Evolutionary conservation across 2,797 vertebrate species (phyloP), one percentile per base, ranked within the genome.

Genomic region (Enteromius unitaeniatus): DNA sequence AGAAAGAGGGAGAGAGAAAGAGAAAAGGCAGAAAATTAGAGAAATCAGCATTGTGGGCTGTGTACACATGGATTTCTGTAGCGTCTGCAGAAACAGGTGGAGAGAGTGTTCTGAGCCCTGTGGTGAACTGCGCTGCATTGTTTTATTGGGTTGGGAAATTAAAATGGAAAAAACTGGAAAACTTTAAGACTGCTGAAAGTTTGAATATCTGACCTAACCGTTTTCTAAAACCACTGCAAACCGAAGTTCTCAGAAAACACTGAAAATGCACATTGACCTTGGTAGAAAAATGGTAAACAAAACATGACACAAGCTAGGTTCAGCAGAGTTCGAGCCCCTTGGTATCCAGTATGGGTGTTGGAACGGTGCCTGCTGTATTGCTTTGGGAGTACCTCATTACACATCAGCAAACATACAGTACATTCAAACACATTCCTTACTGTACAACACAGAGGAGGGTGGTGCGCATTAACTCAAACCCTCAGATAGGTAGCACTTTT

Each of bases 371-470:
- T 79, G 37, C 53, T 76, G 76, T 77, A 73, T 53, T 78, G 77
- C 72, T 86, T 76, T 78, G 75, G 28, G 67, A 88, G 51, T 58
- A 82, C 78, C 81, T 85, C 85, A 85, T 87, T 85, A 47, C 45
- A 34, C 49, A 67, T 34, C 28, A 55, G 15, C 65, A 72, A 31
- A 70, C 53, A 40, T 23, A 70, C 10, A 11, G 42, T 45, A 45
- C 13, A 72, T 58, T 62, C 73, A 60, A 78, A 72, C 70, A 81
- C 60, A 47, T 53, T 42, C 14, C 51, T 21, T 55, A 79, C 78
- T 79, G 51, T 81, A 69, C 26, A 68, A 65, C 17, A 31, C 45
- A 47, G 73, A 70, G 73, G 68, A 87, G 17, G 76, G 62, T 85
- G 60, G 73, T 45, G 19, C 62, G 40, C 23, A 28, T 53, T 72